These are phyloP conservation scores for Geotrupes spiniger DNA, from an alignment of 2,888 invertebrate genomes.

Conservation along the genomic window DNA sequence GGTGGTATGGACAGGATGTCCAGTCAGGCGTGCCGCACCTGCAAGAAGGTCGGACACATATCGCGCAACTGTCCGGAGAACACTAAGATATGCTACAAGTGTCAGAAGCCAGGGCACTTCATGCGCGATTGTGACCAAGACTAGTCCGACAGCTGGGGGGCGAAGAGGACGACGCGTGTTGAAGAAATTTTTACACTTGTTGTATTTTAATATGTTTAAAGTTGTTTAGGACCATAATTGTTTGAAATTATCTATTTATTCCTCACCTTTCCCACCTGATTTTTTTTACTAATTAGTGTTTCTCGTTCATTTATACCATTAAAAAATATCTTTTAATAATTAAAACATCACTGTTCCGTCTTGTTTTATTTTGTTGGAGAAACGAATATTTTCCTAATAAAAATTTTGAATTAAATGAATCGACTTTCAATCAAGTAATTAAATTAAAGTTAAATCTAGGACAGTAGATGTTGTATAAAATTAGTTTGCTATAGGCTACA, in stretches of 20 bases:
- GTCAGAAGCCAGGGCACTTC: conserved; percentile 88
- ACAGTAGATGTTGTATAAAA: too few species aligned
- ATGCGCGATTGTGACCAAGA: conserved; percentile 70
- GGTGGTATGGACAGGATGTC: conserved; percentile 35
- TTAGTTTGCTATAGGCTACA: too few species aligned
- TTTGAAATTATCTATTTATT: conserved; percentile 28
- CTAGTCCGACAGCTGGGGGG: conserved; percentile 8
- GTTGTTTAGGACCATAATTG: conserved; percentile 28
- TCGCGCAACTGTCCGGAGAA: conserved; percentile 79
- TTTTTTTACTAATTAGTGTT: conserved; percentile 19
- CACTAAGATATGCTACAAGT: conserved; percentile 89
- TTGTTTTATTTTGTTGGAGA: conserved; percentile 21
- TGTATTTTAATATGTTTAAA: conserved; percentile 32
- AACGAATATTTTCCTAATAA: conserved; percentile 25
- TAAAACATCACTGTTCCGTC: conserved; percentile 21
- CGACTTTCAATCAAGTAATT: not conserved
- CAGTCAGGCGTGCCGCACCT: conserved; percentile 84
- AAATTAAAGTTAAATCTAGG: too few species aligned
- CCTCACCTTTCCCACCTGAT: conserved; percentile 20
- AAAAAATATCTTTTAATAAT: conserved; percentile 16
- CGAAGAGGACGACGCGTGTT: conserved; percentile 15
- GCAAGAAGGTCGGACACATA: conserved; percentile 90
- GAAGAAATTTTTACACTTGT: conserved; percentile 25
- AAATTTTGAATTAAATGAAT: conserved; percentile 7
- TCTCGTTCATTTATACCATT: conserved; percentile 22